These are phyloP conservation scores for Chionis minor DNA, from an alignment of 2,113 vertebrate genomes.

Conservation along the genomic window DNA sequence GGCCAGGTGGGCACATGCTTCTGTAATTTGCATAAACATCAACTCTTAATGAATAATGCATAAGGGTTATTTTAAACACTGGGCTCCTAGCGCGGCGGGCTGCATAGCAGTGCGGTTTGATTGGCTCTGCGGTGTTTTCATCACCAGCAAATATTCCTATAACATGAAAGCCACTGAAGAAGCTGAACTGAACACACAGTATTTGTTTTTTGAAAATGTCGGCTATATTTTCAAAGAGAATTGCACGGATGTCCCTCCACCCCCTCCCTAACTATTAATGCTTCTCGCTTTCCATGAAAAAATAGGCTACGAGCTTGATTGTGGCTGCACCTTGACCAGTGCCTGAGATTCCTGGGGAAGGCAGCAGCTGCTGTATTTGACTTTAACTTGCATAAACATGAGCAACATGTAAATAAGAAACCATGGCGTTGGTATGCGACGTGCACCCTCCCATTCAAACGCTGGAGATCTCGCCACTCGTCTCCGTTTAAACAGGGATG, in stretches of 20 bases:
- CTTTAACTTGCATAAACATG: conserved; percentile 68
- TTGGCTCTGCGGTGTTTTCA: conserved; percentile 74
- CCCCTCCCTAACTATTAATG: neutral
- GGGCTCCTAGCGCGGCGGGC: conserved; percentile 38
- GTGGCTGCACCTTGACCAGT: neutral
- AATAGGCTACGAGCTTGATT: conserved; percentile 13
- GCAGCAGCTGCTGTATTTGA: conserved; percentile 50
- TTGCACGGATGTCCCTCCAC: neutral
- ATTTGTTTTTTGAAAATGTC: conserved; percentile 54
- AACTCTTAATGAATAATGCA: conserved; percentile 89
- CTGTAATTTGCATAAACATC: conserved; percentile 87
- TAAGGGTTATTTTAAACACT: conserved; percentile 80
- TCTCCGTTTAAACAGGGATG: neutral
- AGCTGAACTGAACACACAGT: conserved; percentile 33
- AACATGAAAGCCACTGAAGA: conserved; percentile 65
- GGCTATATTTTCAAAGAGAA: conserved; percentile 55
- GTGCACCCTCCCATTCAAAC: neutral
- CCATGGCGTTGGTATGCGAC: neutral
- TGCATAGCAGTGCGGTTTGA: conserved; percentile 62
- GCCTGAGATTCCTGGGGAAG: conserved; percentile 55
- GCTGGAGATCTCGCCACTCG: neutral
- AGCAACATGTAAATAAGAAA: conserved; percentile 68
- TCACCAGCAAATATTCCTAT: conserved; percentile 73
- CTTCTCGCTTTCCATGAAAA: conserved; percentile 36
- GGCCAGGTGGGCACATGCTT: conserved; percentile 72